Conservation (phyloP, 2,888 invertebrate species). For the Lasioglossum leucozonium region DNA sequence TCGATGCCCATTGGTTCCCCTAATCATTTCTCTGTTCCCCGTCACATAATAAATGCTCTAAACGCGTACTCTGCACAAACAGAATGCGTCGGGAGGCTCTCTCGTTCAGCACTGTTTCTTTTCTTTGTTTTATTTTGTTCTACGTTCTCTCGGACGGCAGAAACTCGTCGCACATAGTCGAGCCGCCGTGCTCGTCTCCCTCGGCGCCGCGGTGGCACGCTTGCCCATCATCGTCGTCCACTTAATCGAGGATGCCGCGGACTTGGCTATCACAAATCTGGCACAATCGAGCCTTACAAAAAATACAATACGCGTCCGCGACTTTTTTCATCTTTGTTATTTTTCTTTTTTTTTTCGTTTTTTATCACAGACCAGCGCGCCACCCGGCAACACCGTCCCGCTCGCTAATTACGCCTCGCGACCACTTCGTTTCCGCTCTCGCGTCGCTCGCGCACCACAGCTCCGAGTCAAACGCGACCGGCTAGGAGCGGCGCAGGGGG, state of each 20-base stretch:
- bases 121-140: not conserved
- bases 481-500: constrained; percentile 31
- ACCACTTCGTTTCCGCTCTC: constrained; percentile 48
- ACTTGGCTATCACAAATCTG: constrained; percentile 84
- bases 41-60: constrained; percentile 1
- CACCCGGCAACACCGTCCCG: constrained; percentile 55
- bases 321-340: constrained; percentile 46
- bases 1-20: not conserved
- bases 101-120: not conserved
- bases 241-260: constrained; percentile 79
- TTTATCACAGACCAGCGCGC: constrained; percentile 69
- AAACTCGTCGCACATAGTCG: not conserved
- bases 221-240: constrained; percentile 68
- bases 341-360: constrained; percentile 36
- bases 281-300: constrained; percentile 82
- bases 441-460: constrained; percentile 55
- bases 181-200: constrained; percentile 29
- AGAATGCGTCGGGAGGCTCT: not conserved
- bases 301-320: constrained; percentile 81
- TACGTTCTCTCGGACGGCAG: not conserved
- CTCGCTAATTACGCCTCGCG: constrained; percentile 56
- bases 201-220: constrained; percentile 61
- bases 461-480: constrained; percentile 43
- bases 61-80: not conserved
- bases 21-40: not conserved